A percentile compares a stretch with the other conserved stretches of the same genome.
Conservation (phyloP, 2,797 vertebrate species). For the Pygocentrus nattereri region DNA sequence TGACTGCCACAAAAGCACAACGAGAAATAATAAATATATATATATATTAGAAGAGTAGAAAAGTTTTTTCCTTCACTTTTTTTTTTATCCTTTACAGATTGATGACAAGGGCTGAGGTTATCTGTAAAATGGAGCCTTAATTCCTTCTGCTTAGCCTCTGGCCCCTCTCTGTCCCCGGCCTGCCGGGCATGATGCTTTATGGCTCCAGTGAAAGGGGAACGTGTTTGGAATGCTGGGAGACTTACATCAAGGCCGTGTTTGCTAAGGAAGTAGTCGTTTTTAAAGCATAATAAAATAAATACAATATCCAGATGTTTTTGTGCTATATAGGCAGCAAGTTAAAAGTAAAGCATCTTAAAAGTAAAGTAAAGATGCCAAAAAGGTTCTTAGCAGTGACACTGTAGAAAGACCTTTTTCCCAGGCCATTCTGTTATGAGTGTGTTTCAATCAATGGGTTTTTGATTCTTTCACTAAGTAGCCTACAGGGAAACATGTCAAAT, state of each 20-base stretch:
- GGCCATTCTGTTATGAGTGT: too few relatives aligned
- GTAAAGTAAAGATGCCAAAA: not conserved
- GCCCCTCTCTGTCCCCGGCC: conserved; percentile 57
- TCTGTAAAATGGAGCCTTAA: conserved; percentile 77
- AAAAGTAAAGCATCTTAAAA: too few relatives aligned
- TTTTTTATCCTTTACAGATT: conserved; percentile 68
- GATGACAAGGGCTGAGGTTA: conserved; percentile 67
- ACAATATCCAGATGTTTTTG: not conserved
- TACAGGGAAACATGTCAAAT: too few relatives aligned
- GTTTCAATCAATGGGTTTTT: too few relatives aligned
- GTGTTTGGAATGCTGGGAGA: conserved; percentile 77
- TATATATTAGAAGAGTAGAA: conserved; percentile 43
- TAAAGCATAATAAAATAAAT: conserved; percentile 20
- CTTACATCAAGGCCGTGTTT: conserved; percentile 74
- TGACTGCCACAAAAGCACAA: conserved; percentile 39
- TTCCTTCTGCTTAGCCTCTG: conserved; percentile 72
- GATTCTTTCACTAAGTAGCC: too few relatives aligned
- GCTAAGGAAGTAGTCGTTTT: conserved; percentile 65
- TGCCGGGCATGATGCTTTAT: conserved; percentile 73
- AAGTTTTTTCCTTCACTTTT: conserved; percentile 59
- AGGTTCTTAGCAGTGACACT: not conserved
- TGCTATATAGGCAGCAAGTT: not conserved
- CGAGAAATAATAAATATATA: conserved; percentile 15
- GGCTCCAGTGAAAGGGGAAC: conserved; percentile 73
- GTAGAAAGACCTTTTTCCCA: not conserved